Evolutionary conservation across 92 coral and sea anemone genomes (phyloP), one percentile per base, ranked within the genome.

Genomic region (Epizoanthus illoricatus): DNA sequence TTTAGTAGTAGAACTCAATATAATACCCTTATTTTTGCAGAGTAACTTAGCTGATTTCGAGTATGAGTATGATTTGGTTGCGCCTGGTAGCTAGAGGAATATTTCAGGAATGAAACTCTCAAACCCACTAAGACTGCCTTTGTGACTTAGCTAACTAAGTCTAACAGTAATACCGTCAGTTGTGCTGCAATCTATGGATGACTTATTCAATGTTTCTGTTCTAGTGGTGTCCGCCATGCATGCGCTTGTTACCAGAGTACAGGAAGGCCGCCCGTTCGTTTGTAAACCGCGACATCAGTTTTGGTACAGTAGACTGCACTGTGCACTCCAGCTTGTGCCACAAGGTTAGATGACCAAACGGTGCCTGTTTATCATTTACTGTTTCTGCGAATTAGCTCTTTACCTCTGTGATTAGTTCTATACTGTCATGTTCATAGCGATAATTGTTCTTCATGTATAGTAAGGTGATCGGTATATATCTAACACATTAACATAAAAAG

Each of bases 151-250:
- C 54, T 1, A 47, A 8, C 11, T 1, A 28, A 28, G 11, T 47
- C 54, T 47, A 47, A 8, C 54, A 6, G 54, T 47, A 21, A 33
- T 71, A 5, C 18, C 49, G 15, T n/a, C n/a, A n/a, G n/a, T 9
- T 49, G 56, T 49, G 56, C 56, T 17, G 39, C 45, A 69, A 10
- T 12, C 62, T 52, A 18, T 60, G 6, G 17, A 23, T 55, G 69
- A 56, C 12, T 59, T 24, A 5, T 43, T 18, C 23, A 33, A 58
- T 8, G 41, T 19, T 61, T 73, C 74, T 9, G 19, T 41, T 88
- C 9, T 79, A 97, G 99, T 97, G 99, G 99, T 97, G 99, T 45
- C 99, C 99, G 0, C 99, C 99, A 0, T 97, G 99, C 24, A 97
- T 97, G 98, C 90, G 90, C 17, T 79, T 96, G 16, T 79, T 97